A percentile compares a stretch with the other conserved stretches of the same genome.
Evolutionary conservation across 1,140 invertebrate genomes (phyloP).

Genomic region (Calliphora vicina): DNA sequence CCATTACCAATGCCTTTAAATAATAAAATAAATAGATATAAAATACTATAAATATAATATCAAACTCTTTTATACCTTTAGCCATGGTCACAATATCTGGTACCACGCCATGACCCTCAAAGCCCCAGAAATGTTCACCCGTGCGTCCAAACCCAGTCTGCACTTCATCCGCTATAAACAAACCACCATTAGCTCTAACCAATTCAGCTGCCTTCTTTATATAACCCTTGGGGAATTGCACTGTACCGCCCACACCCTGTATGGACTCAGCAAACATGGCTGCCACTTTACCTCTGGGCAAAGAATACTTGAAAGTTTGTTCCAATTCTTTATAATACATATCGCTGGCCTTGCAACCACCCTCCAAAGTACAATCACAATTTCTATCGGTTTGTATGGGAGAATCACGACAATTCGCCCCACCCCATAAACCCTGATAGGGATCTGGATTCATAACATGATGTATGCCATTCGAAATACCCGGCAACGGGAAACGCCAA

Average conservation of each 20-base stretch:
- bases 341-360: constrained; percentile 75
- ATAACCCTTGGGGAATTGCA: constrained; percentile 92
- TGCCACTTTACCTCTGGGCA: constrained; percentile 78
- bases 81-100: constrained; percentile 95
- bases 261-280: constrained; percentile 95
- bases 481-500: constrained; percentile 81
- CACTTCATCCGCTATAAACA: constrained; percentile 94
- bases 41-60: background rate
- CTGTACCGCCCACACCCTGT: constrained; percentile 89
- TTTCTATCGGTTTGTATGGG: constrained; percentile 75
- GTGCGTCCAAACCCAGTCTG: constrained; percentile 96
- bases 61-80: constrained; percentile 67
- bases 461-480: constrained; percentile 78
- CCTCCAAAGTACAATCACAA: constrained; percentile 71
- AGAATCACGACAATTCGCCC: constrained; percentile 86
- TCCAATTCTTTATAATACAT: constrained; percentile 85
- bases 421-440: constrained; percentile 89
- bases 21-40: background rate
- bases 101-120: constrained; percentile 82
- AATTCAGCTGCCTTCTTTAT: constrained; percentile 83
- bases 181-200: constrained; percentile 80
- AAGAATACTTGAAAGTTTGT: constrained; percentile 77
- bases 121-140: constrained; percentile 95
- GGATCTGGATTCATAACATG: constrained; percentile 95
- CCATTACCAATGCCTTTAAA: constrained; percentile 80